Base-by-base conservation (phyloP, 2,797 vertebrate genomes). In the Sorex maritimensis region DNA sequence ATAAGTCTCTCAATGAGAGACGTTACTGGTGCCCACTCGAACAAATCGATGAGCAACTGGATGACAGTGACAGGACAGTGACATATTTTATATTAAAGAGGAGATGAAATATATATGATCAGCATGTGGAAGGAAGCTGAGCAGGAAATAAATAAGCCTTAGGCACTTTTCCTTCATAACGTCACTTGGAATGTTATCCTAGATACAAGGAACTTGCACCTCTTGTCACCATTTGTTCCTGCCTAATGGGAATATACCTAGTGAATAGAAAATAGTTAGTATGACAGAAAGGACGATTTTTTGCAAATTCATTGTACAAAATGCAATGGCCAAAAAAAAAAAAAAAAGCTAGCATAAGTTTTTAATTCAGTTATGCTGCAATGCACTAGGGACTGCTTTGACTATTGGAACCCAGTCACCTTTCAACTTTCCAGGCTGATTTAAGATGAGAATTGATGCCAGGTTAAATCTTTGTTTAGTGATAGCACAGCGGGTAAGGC, bases 81-180 rank as follows among this genome's bases (percentile, higher is more conserved):
- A 34, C 77, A 38, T 7, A 73, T 13, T 82, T 86, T 75, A 83
- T 4, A 58, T 61, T 61, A 38, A 44, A 65, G 30, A 58, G 23
- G 26, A 82, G n/a, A 26, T 80, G 2, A 71, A 89, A 79, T 65
- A 72, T 2, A 58, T 13, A 63, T 5, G 46, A 75, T 6, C 86
- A 86, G 68, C 44, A 61, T 6, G 38, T 30, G 7, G 38, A 30
- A 90, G 23, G 21, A 13, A 88, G 23, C 4, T 49, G 28, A 61
- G 3, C 3, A 72, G 30, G 23, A 61, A 77, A 30, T 7, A 44
- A 61, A 30, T 7, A 44, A 61, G 15, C 15, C 26, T 12, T 3
- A 0, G 7, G 8, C 2, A 34, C 49, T 13, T 65, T 28, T 38
- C 1, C 17, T 5, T 72, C 67, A 55, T 2, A 4, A 3, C 6